Conservation (phyloP, 2,888 invertebrate genomes). For the Stenodera caucasica region DNA sequence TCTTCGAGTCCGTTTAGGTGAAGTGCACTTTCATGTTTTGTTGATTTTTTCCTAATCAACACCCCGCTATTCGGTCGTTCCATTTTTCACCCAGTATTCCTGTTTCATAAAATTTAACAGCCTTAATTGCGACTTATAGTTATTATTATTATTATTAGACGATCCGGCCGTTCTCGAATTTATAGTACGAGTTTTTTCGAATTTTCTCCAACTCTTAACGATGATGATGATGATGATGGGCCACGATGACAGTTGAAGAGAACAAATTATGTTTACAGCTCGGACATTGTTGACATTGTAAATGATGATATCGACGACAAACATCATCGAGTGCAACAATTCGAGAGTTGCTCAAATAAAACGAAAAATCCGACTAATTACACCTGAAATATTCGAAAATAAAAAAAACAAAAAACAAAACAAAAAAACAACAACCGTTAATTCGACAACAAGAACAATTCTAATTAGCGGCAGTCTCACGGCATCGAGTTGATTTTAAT, state of each 20-base stretch:
- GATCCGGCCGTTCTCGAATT: no score
- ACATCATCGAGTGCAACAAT: conserved; percentile 19
- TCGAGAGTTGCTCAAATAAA: conserved; percentile 23
- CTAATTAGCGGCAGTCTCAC: background rate
- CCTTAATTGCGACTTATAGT: conserved; percentile 41
- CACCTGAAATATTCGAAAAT: background rate
- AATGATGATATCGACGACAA: conserved; percentile 23
- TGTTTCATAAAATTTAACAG: conserved; percentile 35
- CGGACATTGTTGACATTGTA: conserved; percentile 21
- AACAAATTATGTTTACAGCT: conserved; percentile 1
- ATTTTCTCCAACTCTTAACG: no score
- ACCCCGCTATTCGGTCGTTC: conserved; percentile 18
- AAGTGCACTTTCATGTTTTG: conserved; percentile 42
- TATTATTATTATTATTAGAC: conserved; percentile 23
- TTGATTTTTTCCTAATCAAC: conserved; percentile 36
- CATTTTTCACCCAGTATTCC: conserved; percentile 30
- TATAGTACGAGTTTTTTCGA: no score
- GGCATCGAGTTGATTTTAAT: background rate
- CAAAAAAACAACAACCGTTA: background rate
- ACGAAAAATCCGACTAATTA: conserved; percentile 4
- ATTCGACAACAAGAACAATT: background rate
- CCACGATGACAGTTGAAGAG: conserved; percentile 3
- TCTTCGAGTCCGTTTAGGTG: conserved; percentile 29
- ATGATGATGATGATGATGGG: background rate
- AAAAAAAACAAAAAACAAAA: background rate